Base-by-base conservation (phyloP, 2,113 vertebrate species). In the Cinclus mexicanus region DNA sequence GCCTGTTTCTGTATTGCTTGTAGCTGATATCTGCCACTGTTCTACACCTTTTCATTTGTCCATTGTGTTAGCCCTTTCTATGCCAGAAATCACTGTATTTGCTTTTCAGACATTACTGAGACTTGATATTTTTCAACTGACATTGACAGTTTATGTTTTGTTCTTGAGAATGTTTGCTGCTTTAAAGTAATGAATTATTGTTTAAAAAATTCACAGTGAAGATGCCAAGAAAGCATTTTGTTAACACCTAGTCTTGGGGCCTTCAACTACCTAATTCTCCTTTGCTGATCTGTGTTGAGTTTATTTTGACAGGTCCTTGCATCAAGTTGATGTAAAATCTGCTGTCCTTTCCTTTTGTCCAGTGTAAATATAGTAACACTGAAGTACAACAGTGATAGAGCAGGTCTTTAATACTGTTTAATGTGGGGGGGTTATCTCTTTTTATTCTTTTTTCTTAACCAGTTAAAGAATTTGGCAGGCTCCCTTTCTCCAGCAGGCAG, bases 381-480 rank as follows among this genome's bases (percentile, higher is more conserved):
- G 55, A 52, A 39, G 26, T 61, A 61, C 16, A 61, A 9, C 26
- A 78, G 2, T 41, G 69, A 75, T n/a, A 50, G 41, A 79, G 28
- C 31, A 74, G n/a, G 16, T 28, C 29, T 87, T 56, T 72, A 53
- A 57, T 79, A 26, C 42, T 74, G 10, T 7, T 71, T 41, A 25
- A 0, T 69, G n/a, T 18, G 16, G 31, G 14, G 7, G 1, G 0
- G 7, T 67, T 50, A 7, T 39, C 1, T 23, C 8, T 57, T 56
- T n/a, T 33, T 55, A 7, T 22, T 44, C 42, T 60, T 67, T 86
- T 52, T 65, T 4, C 13, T 35, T 49, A 72, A 10, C 12, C 26
- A 61, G 41, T 52, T 82, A 68, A 89, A 87, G 65, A 89, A 46
- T 87, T 61, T 86, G 67, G 23, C 71, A 80, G 33, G 6, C 39